Conservation (phyloP, 2,797 vertebrate genomes). For the Lutjanus campechanus region DNA sequence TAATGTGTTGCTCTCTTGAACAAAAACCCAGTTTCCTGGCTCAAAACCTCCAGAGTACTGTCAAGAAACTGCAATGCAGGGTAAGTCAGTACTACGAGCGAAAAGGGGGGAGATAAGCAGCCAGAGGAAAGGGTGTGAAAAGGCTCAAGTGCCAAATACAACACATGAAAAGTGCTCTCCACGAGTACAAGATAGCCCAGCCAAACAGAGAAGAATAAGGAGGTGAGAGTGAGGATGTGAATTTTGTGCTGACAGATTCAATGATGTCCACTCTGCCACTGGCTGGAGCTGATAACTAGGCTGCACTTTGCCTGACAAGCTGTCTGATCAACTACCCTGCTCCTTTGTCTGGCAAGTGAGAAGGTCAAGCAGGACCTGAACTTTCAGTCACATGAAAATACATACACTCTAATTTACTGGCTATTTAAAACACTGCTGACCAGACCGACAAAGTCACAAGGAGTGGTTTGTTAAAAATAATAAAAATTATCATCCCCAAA, state of each 20-base stretch:
- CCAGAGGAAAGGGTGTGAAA: constrained; percentile 47
- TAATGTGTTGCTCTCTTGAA: constrained; percentile 43
- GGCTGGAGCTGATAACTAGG: constrained; percentile 54
- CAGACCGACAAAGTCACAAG: background rate
- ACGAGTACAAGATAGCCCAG: constrained; percentile 11
- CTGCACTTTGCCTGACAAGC: constrained; percentile 50
- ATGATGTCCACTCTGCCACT: constrained; percentile 46
- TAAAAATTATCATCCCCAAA: background rate
- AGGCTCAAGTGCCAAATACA: constrained; percentile 43
- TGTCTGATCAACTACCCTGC: constrained; percentile 37
- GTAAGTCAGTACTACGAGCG: constrained; percentile 39
- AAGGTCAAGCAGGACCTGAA: constrained; percentile 19
- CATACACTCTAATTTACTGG: background rate
- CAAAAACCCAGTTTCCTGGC: constrained; percentile 48
- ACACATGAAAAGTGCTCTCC: constrained; percentile 39
- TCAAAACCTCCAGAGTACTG: constrained; percentile 54
- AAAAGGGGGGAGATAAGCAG: constrained; percentile 17
- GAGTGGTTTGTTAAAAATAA: constrained; percentile 1
- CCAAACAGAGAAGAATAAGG: constrained; percentile 33
- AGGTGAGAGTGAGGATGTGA: constrained; percentile 45
- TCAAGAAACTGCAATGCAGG: constrained; percentile 78
- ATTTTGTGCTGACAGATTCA: constrained; percentile 76
- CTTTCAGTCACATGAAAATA: constrained; percentile 4
- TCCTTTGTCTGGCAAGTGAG: constrained; percentile 20
- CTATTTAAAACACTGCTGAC: background rate